These are phyloP conservation scores for Helobdella robusta DNA, from an alignment of 2,888 invertebrate species.

Conservation along the genomic window DNA sequence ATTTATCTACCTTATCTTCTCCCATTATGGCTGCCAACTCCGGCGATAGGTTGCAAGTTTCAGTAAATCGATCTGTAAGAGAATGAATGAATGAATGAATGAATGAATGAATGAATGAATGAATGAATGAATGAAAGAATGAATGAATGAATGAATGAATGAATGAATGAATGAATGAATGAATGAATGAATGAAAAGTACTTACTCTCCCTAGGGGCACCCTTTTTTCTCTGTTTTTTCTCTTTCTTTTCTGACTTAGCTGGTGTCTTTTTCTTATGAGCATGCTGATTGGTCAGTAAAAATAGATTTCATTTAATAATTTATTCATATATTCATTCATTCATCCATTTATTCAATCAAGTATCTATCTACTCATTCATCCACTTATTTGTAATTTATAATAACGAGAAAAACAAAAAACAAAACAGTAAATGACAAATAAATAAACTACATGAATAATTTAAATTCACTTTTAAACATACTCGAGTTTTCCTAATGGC, in stretches of 20 bases:
- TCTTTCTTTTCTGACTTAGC: constrained; percentile 14
- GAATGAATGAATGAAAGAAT: not conserved
- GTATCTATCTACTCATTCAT: too few species aligned
- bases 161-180: not conserved
- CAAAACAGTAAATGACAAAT: not conserved
- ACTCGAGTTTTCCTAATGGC: constrained; percentile 27
- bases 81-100: not conserved
- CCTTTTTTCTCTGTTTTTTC: constrained; percentile 21
- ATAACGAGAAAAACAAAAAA: too few species aligned
- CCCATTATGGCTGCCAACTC: constrained; percentile 76
- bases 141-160: constrained; percentile 1
- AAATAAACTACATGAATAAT: not conserved
- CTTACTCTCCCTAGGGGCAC: constrained; percentile 17
- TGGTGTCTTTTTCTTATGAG: constrained; percentile 12
- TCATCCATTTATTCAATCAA: too few species aligned
- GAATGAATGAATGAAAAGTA: not conserved
- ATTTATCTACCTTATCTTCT: constrained; percentile 54
- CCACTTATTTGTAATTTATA: too few species aligned
- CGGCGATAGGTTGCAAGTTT: constrained; percentile 71
- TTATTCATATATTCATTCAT: too few species aligned
- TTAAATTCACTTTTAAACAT: not conserved
- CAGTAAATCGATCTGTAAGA: constrained; percentile 62
- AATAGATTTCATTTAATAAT: too few species aligned
- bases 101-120: not conserved
- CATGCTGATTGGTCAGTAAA: constrained; percentile 16